A percentile compares a stretch with the other conserved stretches of the same genome.
Evolutionary conservation across 1,140 invertebrate genomes (phyloP).

Genomic region (Musca domestica): DNA sequence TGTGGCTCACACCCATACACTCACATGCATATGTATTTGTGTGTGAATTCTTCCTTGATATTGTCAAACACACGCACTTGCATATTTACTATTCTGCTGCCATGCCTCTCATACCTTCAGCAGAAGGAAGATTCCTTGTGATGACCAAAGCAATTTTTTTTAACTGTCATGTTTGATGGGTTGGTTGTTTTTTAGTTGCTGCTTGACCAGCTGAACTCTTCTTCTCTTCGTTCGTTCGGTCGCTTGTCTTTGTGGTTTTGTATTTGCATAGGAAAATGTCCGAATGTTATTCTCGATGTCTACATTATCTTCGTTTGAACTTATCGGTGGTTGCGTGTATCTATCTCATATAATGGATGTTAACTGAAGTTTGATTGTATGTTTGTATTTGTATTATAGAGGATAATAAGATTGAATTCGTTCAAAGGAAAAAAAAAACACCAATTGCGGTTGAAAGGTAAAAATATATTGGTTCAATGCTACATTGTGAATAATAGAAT

Average conservation of each 20-base stretch:
- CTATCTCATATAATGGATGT: conserved; percentile 1
- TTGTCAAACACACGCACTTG: not conserved
- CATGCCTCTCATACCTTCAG: not conserved
- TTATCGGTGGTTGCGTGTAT: not conserved
- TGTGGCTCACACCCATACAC: not conserved
- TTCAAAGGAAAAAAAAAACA: too few relatives aligned
- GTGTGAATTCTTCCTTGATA: not conserved
- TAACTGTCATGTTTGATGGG: not conserved
- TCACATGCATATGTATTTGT: not conserved
- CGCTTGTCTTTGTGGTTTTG: not conserved
- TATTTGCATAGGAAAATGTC: conserved; percentile 10
- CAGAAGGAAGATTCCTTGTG: not conserved
- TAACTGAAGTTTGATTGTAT: too few relatives aligned
- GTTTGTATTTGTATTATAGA: too few relatives aligned
- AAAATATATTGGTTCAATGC: too few relatives aligned
- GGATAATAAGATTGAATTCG: too few relatives aligned
- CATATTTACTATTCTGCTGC: too few relatives aligned
- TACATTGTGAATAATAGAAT: too few relatives aligned
- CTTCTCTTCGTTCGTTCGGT: not conserved
- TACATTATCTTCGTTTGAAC: not conserved
- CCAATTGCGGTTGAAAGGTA: too few relatives aligned
- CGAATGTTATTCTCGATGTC: not conserved
- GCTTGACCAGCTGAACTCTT: not conserved
- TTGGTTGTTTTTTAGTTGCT: not conserved
- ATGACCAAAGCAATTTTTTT: conserved; percentile 19